Evolutionary conservation across 2,888 invertebrate species (phyloP), one percentile per base, ranked within the genome.

Genomic region (Melieria omissa): DNA sequence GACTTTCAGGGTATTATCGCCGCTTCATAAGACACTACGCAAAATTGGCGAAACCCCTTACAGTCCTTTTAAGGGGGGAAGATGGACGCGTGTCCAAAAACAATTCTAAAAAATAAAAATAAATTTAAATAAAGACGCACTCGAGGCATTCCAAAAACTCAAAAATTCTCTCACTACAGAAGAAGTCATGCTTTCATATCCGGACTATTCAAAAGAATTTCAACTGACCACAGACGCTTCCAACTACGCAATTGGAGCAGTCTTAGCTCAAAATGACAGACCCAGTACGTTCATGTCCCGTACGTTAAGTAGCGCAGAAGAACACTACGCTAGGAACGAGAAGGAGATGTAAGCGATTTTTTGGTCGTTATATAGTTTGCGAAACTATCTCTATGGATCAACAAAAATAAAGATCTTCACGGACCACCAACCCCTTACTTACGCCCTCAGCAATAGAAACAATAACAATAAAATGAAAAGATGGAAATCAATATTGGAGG

Each of bases 401-500:
- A 57, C 29, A 9, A 73, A 66, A 46, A 42, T 76, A 5, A 73
- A 71, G 44, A 75, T 76, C 10, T 61, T 29, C 63, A 75, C 75
- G 0, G 74, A 71, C 47, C 71, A 29, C 29, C 29, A 29, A 73
- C 41, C 75, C 12, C 69, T 75, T 4, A 77, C 73, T 1, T 71
- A 65, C 10, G 74, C 74, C 0, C 47, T 77, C 0, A 74, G 73
- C 42, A 76, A 73, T n/a, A 74, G 73, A 49, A 77, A 75, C n/a
- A 64, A n/a, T n/a, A n/a, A n/a, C n/a, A n/a, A 52, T 4, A 75
- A 75, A 52, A 52, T 75, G 10, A 75, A 76, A 58, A 9, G 71
- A n/a, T 77, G 77, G 75, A 76, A 77, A 65, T 62, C 71, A 1
- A 57, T 66, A 5, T 54, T 76, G 1, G 72, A 76, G 52, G 74